phyloP scores from a whole-genome alignment of 2,888 invertebrate genomes.

The Muscina levida region DNA sequence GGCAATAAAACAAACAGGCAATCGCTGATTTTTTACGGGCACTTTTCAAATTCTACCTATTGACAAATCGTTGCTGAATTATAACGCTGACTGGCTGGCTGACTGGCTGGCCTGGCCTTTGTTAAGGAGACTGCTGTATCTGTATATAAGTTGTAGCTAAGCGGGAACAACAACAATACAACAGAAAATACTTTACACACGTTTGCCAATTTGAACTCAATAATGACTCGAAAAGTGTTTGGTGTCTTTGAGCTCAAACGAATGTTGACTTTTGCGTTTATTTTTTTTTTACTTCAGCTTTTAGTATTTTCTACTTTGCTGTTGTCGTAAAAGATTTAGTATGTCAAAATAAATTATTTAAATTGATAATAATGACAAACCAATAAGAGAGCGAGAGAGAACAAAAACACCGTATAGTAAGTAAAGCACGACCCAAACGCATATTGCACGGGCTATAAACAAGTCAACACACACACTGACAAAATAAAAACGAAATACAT shows the following conservation, averaged over 20 bases:
- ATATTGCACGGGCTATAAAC: not conserved
- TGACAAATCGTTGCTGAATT: slow-evolving; percentile 63
- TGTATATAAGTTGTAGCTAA: too few species aligned
- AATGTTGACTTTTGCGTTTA: slow-evolving; percentile 28
- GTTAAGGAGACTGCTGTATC: too few species aligned
- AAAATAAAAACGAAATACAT: too few species aligned
- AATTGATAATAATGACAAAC: slow-evolving; percentile 57
- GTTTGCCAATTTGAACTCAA: slow-evolving; percentile 38
- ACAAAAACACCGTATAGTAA: too few species aligned
- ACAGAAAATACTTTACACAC: not conserved
- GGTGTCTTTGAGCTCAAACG: slow-evolving; percentile 25
- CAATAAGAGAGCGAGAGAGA: slow-evolving; percentile 8
- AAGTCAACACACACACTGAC: slow-evolving; percentile 21
- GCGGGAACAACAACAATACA: not conserved
- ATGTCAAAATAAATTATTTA: slow-evolving; percentile 62
- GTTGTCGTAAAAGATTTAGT: slow-evolving; percentile 48
- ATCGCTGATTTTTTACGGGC: slow-evolving; percentile 27
- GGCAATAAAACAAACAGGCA: slow-evolving; percentile 56
- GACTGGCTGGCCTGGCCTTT: slow-evolving; percentile 24
- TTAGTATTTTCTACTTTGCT: not conserved
- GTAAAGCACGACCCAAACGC: slow-evolving; percentile 24
- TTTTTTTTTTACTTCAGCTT: slow-evolving; percentile 23
- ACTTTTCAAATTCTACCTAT: slow-evolving; percentile 57
- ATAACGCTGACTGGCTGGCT: slow-evolving; percentile 34
- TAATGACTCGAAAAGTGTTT: slow-evolving; percentile 9